Percentiles rank a stretch among this genome's conserved stretches.
These are phyloP conservation scores for Papilio gigon DNA, from an alignment of 2,888 invertebrate genomes.

Conservation along the genomic window DNA sequence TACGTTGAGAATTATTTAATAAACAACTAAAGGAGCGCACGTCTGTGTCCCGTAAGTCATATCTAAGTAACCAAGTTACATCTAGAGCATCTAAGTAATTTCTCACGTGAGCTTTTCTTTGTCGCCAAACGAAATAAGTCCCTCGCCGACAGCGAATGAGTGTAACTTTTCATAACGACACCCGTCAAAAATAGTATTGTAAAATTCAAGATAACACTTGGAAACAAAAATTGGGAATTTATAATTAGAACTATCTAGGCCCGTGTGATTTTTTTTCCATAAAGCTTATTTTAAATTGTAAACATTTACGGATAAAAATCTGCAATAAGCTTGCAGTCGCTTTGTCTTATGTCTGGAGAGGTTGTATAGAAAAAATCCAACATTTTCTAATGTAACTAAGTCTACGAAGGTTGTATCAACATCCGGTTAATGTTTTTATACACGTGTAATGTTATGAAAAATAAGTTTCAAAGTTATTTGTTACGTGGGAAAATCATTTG, in stretches of 20 bases:
- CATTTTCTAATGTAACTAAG: not conserved
- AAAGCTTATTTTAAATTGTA: too few species aligned
- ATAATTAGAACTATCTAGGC: too few species aligned
- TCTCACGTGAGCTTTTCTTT: not conserved
- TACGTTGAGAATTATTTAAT: not conserved
- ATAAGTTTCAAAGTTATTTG: not conserved
- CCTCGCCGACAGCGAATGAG: not conserved
- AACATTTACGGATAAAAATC: too few species aligned
- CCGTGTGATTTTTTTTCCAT: too few species aligned
- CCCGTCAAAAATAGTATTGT: too few species aligned
- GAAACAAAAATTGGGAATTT: too few species aligned
- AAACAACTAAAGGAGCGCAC: constrained; percentile 10
- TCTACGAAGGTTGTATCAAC: not conserved
- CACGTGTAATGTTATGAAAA: constrained; percentile 4
- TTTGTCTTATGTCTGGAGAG: too few species aligned
- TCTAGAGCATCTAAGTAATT: constrained; percentile 1
- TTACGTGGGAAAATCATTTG: not conserved
- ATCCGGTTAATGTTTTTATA: not conserved
- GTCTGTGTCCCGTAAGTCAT: constrained; percentile 8
- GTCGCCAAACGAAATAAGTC: not conserved
- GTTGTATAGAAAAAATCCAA: too few species aligned
- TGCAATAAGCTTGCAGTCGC: too few species aligned
- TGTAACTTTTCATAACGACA: too few species aligned
- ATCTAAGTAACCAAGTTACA: not conserved
- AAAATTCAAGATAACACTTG: too few species aligned